Evolutionary conservation across 2,113 vertebrate species (phyloP), one percentile per base, ranked within the genome.

Genomic region (Taurulus bubalis): DNA sequence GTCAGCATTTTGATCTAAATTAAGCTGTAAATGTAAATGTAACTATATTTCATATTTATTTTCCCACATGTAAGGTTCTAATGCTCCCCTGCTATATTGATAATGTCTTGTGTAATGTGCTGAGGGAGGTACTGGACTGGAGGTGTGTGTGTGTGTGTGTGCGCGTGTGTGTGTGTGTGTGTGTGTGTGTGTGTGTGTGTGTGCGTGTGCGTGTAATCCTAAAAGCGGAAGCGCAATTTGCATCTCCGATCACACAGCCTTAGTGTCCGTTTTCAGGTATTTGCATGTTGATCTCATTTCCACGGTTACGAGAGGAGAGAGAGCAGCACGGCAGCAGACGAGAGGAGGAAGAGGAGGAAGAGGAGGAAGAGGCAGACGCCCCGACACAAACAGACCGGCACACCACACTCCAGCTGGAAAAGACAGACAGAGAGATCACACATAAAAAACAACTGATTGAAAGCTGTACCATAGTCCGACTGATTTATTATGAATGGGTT

Each of bases 231-330:
- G 82, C 62, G 59, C 51, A 71, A 93, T 94, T 94, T 94, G 91
- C 93, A 94, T 92, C 86, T 88, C 71, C 78, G 59, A 79, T 92
- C 73, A 58, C 38, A 59, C 72, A 60, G 82, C 70, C 83, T 84
- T 26, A 32, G 75, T 3, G 49, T 83, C 77, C 38, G 18, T 78
- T 85, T 74, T 85, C 82, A 91, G 87, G 89, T 90, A 93, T 94
- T 93, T 94, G 91, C 93, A 92, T 94, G 89, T 90, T 89, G 88
- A 90, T 89, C 85, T 84, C 80, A 81, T 91, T 91, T 80, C 83
- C 90, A 92, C 92, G 90, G 91, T 90, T 70, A 92, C 83, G 0
- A 32, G 72, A 47, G 84, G 76, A 91, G 77, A 83, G 86, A 77
- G 82, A 79, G 59, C 72, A 79, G 73, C 74, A 12, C 20, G 22